phyloP scores from a whole-genome alignment of 2,888 invertebrate genomes.

The Dryobotodes eremita region DNA sequence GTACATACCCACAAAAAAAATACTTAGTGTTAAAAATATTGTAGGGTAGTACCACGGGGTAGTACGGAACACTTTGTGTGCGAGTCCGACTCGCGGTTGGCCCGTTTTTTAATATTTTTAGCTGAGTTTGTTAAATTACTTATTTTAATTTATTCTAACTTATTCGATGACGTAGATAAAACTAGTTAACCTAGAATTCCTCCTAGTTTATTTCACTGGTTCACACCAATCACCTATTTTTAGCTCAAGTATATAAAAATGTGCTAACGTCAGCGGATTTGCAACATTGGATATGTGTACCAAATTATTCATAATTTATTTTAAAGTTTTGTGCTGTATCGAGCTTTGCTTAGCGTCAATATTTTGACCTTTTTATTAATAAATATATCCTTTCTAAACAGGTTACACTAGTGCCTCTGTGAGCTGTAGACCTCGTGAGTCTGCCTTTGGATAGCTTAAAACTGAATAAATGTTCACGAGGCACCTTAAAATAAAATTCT shows the following conservation, averaged over 20 bases:
- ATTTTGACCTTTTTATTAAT: slow-evolving; percentile 9
- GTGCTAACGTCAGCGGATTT: slow-evolving; percentile 18
- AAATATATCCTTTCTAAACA: not conserved
- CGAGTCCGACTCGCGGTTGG: no score
- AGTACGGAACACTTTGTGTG: no score
- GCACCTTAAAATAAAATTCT: no score
- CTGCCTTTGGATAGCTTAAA: no score
- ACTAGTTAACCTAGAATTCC: not conserved
- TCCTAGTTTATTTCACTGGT: not conserved
- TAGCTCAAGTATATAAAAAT: not conserved
- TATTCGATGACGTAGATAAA: not conserved
- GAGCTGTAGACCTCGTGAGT: no score
- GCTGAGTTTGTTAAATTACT: not conserved
- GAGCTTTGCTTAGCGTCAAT: not conserved
- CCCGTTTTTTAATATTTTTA: not conserved
- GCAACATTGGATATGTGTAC: not conserved
- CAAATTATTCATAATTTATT: not conserved
- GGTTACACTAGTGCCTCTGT: not conserved
- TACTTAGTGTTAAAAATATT: no score
- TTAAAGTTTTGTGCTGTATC: not conserved
- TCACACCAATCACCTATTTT: not conserved
- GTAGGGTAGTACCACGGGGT: no score
- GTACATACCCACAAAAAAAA: no score
- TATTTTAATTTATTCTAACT: not conserved
- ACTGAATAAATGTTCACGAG: no score